A percentile compares a stretch with the other conserved stretches of the same genome.
Evolutionary conservation across 2,888 invertebrate genomes (phyloP).

Genomic region (Harpalus rufipes): DNA sequence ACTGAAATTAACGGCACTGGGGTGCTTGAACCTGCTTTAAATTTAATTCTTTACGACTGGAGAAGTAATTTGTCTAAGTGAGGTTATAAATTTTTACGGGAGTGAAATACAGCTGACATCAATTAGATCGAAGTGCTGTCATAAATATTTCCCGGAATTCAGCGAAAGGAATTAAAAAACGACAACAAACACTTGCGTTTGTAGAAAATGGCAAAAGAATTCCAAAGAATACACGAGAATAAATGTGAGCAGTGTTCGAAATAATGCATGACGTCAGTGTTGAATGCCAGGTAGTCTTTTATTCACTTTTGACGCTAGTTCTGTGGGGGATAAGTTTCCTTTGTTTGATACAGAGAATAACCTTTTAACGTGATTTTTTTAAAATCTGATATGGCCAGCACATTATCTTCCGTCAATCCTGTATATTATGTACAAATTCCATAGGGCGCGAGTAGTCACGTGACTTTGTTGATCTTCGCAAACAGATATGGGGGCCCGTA

Average conservation of each 20-base stretch:
- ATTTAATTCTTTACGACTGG: conserved; percentile 42
- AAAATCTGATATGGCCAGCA: no score
- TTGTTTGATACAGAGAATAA: background rate
- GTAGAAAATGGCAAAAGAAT: conserved; percentile 24
- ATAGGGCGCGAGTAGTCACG: no score
- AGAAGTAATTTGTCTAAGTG: conserved; percentile 49
- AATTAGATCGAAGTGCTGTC: conserved; percentile 53
- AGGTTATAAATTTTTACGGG: conserved; percentile 48
- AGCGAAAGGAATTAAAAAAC: conserved; percentile 36
- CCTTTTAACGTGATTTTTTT: no score
- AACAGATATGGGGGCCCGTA: no score
- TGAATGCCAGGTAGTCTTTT: conserved; percentile 19
- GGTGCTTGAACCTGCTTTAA: conserved; percentile 26
- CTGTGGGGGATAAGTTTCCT: conserved; percentile 1
- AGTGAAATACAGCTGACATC: conserved; percentile 38
- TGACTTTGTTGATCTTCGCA: no score
- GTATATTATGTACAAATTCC: no score
- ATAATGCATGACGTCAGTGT: conserved; percentile 33
- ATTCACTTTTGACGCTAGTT: conserved; percentile 6
- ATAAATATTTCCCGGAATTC: conserved; percentile 51
- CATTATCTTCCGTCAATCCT: no score
- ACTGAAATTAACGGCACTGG: conserved; percentile 45
- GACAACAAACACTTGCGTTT: conserved; percentile 16
- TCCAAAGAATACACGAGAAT: conserved; percentile 8
- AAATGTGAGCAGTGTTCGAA: conserved; percentile 19